These are phyloP conservation scores for Leptodactylus fallax DNA, from an alignment of 2,797 vertebrate species.

Conservation along the genomic window DNA sequence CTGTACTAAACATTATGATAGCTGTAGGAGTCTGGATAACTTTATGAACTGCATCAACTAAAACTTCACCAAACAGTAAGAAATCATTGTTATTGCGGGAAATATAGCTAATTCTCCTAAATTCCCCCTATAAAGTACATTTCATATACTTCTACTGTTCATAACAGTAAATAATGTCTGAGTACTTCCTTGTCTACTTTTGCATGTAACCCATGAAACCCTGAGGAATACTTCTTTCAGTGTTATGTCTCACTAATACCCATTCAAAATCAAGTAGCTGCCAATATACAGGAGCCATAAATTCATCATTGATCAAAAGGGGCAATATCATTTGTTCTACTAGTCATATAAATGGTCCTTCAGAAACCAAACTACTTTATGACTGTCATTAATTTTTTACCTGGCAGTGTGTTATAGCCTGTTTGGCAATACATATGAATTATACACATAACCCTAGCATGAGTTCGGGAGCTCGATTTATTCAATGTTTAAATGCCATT, in stretches of 20 bases:
- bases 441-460: slow-evolving; percentile 27
- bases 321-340: slow-evolving; percentile 61
- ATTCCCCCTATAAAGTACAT: neutral
- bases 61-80: neutral
- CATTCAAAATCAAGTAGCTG: slow-evolving; percentile 67
- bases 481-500: slow-evolving; percentile 47
- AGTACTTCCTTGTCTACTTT: neutral
- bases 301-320: slow-evolving; percentile 66
- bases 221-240: slow-evolving; percentile 64
- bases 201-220: slow-evolving; percentile 47
- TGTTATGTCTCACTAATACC: slow-evolving; percentile 63
- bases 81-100: neutral
- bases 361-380: slow-evolving; percentile 58
- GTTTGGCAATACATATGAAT: slow-evolving; percentile 36
- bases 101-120: neutral
- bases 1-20: no score
- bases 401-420: slow-evolving; percentile 56
- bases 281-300: slow-evolving; percentile 66
- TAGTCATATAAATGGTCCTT: slow-evolving; percentile 57
- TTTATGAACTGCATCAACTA: neutral
- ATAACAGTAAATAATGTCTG: neutral
- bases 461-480: slow-evolving; percentile 27
- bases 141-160: neutral
- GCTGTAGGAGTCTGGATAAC: neutral
- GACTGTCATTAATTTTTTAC: slow-evolving; percentile 61